Base-by-base conservation (phyloP, 2,888 invertebrate genomes). In the Amphipyra tragopoginis region DNA sequence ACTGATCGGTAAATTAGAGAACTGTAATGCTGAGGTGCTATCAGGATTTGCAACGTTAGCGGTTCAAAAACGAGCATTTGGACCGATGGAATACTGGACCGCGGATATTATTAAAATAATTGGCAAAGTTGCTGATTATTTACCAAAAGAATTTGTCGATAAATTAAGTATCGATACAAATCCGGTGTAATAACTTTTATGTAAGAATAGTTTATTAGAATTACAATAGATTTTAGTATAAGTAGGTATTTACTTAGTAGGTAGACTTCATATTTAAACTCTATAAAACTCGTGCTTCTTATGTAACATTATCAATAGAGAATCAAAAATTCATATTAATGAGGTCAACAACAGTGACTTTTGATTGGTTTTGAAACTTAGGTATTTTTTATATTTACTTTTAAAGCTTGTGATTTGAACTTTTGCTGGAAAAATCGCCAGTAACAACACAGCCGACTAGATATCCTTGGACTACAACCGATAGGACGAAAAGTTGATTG, bases 31-130 rank as follows among this genome's bases (percentile, higher is more conserved):
- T 0, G 91, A 94, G n/a, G 88, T 90, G 2, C 72, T 95, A 80
- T 57, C 84, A 40, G 95, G 91, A 2, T 94, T 96, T 56, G 95
- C 95, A 2, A 81, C 80, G 4, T 82, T 96, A 36, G 95, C 95
- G 0, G 75, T 90, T 9, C 86, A 92, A 9, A 73, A 82, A 8
- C 71, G 80, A 9, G 95, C 95, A 0, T 96, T 95, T 74, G 95
- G 95, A 0, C 65, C 85, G 0, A 87, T 92, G 0, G 73, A 80
- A 0, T 72, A 52, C 0, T 96, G 95, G 96, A 86, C 89, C 0
- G 83, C 89, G 53, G 61, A 81, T 0, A 90, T 88, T 44, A 72
- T 92, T 1, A 80, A 86, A 50, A 73, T 81, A 1, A 67, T 95
- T 14, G 95, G 95, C 0, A 87, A 83, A 15, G 91, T 95, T 11